Evolutionary conservation across 1,140 invertebrate species (phyloP).

Genomic region (Saccostrea glomerata): DNA sequence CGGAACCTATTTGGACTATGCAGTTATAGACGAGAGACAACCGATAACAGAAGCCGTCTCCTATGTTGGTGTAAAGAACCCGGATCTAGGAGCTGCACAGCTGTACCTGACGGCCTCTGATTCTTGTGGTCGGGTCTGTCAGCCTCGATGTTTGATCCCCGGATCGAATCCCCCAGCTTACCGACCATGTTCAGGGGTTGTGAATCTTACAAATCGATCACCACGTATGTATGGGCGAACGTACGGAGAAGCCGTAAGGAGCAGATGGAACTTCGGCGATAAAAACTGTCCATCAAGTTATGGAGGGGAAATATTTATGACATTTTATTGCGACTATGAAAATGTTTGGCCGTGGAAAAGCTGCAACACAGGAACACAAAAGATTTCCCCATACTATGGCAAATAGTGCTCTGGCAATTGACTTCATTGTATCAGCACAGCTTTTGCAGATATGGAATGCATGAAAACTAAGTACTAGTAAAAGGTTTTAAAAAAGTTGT

Average conservation of each 20-base stretch:
- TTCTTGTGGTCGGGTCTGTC: slow-evolving; percentile 66
- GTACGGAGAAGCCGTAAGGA: slow-evolving; percentile 60
- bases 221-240: slow-evolving; percentile 58
- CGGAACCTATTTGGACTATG: slow-evolving; percentile 65
- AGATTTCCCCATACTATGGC: neutral
- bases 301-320: slow-evolving; percentile 61
- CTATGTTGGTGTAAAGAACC: slow-evolving; percentile 64
- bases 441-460: neutral
- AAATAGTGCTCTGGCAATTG: neutral
- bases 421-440: neutral
- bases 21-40: slow-evolving; percentile 64
- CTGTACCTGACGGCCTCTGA: slow-evolving; percentile 63
- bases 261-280: slow-evolving; percentile 61
- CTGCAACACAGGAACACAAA: neutral
- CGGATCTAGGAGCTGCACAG: slow-evolving; percentile 27
- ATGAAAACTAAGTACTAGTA: neutral
- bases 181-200: slow-evolving; percentile 58
- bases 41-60: slow-evolving; percentile 58
- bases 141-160: slow-evolving; percentile 58
- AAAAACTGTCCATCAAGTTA: slow-evolving; percentile 61
- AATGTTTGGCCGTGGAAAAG: slow-evolving; percentile 62
- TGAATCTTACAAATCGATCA: slow-evolving; percentile 48
- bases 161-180: slow-evolving; percentile 51
- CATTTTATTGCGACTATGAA: slow-evolving; percentile 69
- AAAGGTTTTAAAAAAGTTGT: neutral